Percentiles rank a stretch among this genome's conserved stretches.
phyloP scores from a whole-genome alignment of 2,888 invertebrate species.

The Dasysyrphus albostriatus region DNA sequence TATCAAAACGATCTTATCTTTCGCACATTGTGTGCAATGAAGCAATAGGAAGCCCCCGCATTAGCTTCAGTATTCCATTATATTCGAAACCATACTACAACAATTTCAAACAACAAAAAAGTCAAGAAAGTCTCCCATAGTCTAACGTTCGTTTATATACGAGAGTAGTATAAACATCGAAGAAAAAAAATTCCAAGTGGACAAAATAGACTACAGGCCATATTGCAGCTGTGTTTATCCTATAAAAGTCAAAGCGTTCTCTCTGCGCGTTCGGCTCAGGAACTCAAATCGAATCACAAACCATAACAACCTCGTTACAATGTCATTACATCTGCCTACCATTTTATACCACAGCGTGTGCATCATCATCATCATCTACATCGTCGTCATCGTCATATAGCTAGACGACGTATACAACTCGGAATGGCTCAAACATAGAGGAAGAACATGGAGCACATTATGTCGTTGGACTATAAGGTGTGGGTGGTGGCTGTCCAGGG shows the following conservation, averaged over 20 bases:
- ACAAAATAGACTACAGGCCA: conserved; percentile 73
- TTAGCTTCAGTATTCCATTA: conserved; percentile 28
- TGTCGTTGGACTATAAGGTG: conserved; percentile 53
- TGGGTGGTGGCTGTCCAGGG: conserved; percentile 62
- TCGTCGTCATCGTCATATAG: conserved; percentile 1
- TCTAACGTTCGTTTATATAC: not conserved
- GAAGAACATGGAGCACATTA: conserved; percentile 55
- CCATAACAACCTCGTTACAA: conserved; percentile 76
- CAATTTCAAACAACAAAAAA: conserved; percentile 10
- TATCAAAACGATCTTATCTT: conserved; percentile 68
- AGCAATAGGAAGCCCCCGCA: conserved; percentile 73
- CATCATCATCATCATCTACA: conserved; percentile 40
- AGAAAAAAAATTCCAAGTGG: conserved; percentile 57
- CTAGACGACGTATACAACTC: not conserved
- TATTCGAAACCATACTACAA: not conserved
- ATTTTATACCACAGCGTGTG: conserved; percentile 50
- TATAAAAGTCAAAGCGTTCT: conserved; percentile 44
- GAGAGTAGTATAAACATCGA: not conserved
- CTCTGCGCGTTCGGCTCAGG: not conserved
- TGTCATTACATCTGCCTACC: conserved; percentile 76
- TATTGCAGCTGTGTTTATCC: conserved; percentile 67
- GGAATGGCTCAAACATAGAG: conserved; percentile 19
- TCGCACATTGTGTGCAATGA: conserved; percentile 73
- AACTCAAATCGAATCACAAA: conserved; percentile 73
- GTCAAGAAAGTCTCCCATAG: not conserved